Conservation (phyloP, 2,888 invertebrate genomes). For the Rotaria sp. region DNA sequence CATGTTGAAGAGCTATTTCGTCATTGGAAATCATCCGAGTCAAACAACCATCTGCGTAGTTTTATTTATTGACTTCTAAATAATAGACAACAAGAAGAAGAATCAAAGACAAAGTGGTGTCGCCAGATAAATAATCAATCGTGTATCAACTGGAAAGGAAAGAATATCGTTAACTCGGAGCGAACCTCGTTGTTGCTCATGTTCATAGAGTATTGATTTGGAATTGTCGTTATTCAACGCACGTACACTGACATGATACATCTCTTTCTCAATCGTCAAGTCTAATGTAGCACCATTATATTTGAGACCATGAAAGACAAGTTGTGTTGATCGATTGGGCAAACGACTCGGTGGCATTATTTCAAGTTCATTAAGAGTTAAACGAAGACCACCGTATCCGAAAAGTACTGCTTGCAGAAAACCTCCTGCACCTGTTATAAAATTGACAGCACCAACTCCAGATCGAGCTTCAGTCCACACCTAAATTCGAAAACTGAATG, state of each 20-base stretch:
- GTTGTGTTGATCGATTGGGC: not conserved
- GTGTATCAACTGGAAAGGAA: not conserved
- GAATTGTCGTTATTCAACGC: not conserved
- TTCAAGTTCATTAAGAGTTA: not conserved
- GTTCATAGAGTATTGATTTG: not conserved
- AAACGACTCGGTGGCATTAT: not conserved
- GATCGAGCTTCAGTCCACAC: conserved; percentile 54
- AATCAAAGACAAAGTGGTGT: not conserved
- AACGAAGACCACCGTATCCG: conserved; percentile 56
- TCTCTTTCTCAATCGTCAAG: not conserved
- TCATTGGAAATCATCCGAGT: too few relatives aligned
- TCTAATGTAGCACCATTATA: not conserved
- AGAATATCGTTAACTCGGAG: not conserved
- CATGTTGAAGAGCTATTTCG: too few relatives aligned
- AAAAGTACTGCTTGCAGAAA: conserved; percentile 55
- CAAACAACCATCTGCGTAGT: too few relatives aligned
- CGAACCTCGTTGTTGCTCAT: not conserved
- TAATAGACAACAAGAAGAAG: too few relatives aligned
- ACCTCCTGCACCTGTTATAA: conserved; percentile 57
- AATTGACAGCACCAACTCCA: conserved; percentile 54
- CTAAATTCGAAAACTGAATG: conserved; percentile 44
- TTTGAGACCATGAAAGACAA: not conserved
- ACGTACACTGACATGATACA: not conserved
- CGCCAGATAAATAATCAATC: not conserved
- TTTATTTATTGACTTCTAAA: too few relatives aligned